Evolutionary conservation across 2,888 invertebrate genomes (phyloP), one percentile per base, ranked within the genome.

Genomic region (Epistrophe eligans): DNA sequence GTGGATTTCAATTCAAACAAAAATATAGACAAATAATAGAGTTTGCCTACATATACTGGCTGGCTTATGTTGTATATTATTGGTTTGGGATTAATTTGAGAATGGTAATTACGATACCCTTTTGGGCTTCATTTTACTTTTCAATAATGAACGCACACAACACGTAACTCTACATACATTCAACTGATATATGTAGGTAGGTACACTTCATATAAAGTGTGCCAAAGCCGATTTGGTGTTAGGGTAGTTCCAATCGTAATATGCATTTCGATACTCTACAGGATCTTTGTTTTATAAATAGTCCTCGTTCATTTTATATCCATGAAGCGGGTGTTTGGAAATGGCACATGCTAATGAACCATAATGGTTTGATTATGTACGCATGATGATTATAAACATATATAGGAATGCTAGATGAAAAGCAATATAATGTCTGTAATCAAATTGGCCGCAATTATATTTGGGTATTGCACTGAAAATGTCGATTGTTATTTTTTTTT

Each of bases 261-360:
- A 35, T 35, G 40, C 40, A 70, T 52, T 55, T 70, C 28, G 11
- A 19, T 40, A 55, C 11, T 55, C 24, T 70, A 28, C 70, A 70
- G 40, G 24, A 38, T 55, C 19, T 24, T 67, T 50, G 67, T 38
- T 67, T 52, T 38, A 35, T 35, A 32, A 6, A 35, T 35, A 52
- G 8, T 38, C 24, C 24, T 15, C 35, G 19, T 52, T 38, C 15
- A 67, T 50, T 38, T 67, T 9, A 58, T 58, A 24, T 17, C 17
- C 17, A 58, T 38, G 35, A 62, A 24, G 70, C 38, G 52, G 40
- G 70, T 50, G 52, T 60, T 66, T 40, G 52, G 52, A 64, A 79
- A 62, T 50, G 57, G 72, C 76, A 66, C 62, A 62, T 81, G 76
- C 66, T 84, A 84, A 84, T 84, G 72, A 84, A 77, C 58, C 77